These are phyloP conservation scores for Andrena flavipes DNA, from an alignment of 2,888 invertebrate species.

Conservation along the genomic window DNA sequence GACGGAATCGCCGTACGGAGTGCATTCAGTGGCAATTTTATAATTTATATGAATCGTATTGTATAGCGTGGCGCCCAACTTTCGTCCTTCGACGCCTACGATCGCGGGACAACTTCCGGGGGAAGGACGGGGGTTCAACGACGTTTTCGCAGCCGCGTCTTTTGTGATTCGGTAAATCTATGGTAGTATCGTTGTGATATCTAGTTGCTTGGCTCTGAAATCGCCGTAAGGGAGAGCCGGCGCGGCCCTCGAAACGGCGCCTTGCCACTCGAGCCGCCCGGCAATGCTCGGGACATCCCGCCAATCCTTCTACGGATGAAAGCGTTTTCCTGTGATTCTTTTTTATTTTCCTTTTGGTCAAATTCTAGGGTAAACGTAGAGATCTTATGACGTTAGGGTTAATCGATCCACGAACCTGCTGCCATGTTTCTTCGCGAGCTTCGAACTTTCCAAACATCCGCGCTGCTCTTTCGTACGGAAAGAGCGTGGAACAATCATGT, in stretches of 20 bases:
- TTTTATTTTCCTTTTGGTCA: neutral
- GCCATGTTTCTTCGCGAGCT: conserved; percentile 2
- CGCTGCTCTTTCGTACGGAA: conserved; percentile 45
- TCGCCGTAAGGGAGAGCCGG: conserved; percentile 11
- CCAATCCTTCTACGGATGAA: conserved; percentile 31
- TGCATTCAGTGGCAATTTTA: conserved; percentile 17
- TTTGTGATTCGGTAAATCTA: conserved; percentile 43
- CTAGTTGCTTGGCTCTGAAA: conserved; percentile 50
- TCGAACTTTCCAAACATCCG: conserved; percentile 31
- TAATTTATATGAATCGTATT: conserved; percentile 14
- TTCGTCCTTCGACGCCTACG: conserved; percentile 21
- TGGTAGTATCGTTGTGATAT: conserved; percentile 60
- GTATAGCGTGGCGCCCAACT: conserved; percentile 35
- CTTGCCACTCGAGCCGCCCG: neutral
- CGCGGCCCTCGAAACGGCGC: neutral
- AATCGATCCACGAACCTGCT: conserved; percentile 9
- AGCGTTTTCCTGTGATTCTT: conserved; percentile 36
- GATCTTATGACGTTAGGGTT: conserved; percentile 18
- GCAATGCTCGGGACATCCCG: conserved; percentile 17
- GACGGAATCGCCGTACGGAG: neutral
- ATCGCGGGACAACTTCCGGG: neutral
- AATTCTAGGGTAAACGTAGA: conserved; percentile 23
- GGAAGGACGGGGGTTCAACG: conserved; percentile 24
- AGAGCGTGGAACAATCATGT: conserved; percentile 9
- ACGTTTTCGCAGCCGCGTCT: conserved; percentile 18